A percentile compares a stretch with the other conserved stretches of the same genome.
Evolutionary conservation across 2,888 invertebrate species (phyloP).

Genomic region (Stratiomys singularior): DNA sequence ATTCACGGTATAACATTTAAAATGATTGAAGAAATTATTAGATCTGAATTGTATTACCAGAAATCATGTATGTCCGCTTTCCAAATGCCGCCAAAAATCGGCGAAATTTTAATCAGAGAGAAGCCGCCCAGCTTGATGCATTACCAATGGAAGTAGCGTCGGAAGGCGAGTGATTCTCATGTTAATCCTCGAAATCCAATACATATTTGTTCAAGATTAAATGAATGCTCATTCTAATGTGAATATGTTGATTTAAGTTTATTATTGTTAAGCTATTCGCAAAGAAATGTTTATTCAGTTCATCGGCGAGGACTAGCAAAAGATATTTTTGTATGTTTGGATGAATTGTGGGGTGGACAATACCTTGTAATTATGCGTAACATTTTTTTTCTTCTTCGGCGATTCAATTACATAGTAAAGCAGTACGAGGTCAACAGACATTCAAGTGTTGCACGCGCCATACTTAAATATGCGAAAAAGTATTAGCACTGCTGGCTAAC

Average conservation of each 20-base stretch:
- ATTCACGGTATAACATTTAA: no score
- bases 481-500: background rate
- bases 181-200: background rate
- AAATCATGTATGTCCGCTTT: background rate
- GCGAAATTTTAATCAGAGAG: no score
- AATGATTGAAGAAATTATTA: background rate
- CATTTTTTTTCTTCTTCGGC: background rate
- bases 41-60: background rate
- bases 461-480: background rate
- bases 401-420: background rate
- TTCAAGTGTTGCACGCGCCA: background rate
- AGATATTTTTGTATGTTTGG: no score
- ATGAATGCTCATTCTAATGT: background rate
- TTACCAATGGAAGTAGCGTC: no score
- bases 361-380: constrained; percentile 14
- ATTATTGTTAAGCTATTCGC: no score
- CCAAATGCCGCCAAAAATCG: no score
- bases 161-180: background rate
- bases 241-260: no score
- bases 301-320: no score
- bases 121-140: no score
- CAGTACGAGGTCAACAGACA: background rate
- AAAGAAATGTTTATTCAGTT: no score
- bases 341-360: background rate
- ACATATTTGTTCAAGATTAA: background rate